Percentiles rank a stretch among this genome's conserved stretches.
phyloP scores from a whole-genome alignment of 2,797 vertebrate species.

The Coccyzus lansbergi region DNA sequence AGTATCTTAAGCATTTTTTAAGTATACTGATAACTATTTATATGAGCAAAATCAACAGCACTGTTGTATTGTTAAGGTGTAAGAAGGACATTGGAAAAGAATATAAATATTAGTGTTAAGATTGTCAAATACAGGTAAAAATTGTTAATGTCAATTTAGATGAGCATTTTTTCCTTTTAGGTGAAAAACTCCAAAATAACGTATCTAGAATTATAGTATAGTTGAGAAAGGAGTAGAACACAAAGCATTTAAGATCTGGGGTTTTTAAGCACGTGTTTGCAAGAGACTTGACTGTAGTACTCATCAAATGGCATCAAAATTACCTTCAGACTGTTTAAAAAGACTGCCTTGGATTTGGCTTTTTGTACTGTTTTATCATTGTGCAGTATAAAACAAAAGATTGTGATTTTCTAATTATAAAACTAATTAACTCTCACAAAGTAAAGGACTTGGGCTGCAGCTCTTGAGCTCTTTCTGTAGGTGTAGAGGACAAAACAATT shows the following conservation, averaged over 20 bases:
- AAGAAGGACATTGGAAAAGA: neutral
- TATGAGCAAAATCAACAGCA: neutral
- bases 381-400: neutral
- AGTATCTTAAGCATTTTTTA: neutral
- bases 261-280: neutral
- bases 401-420: conserved; percentile 1
- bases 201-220: neutral
- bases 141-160: neutral
- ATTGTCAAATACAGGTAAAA: neutral
- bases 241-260: neutral
- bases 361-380: neutral
- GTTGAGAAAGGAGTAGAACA: neutral
- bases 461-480: neutral
- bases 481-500: neutral
- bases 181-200: neutral
- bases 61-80: neutral
- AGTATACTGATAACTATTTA: neutral
- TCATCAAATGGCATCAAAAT: neutral
- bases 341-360: neutral
- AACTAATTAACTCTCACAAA: conserved; percentile 12
- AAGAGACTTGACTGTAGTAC: neutral
- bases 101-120: neutral
- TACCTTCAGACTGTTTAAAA: neutral
- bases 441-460: neutral
- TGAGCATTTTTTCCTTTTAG: neutral